Conservation (phyloP, 2,797 vertebrate genomes). For the Sebastes baramenuke region DNA sequence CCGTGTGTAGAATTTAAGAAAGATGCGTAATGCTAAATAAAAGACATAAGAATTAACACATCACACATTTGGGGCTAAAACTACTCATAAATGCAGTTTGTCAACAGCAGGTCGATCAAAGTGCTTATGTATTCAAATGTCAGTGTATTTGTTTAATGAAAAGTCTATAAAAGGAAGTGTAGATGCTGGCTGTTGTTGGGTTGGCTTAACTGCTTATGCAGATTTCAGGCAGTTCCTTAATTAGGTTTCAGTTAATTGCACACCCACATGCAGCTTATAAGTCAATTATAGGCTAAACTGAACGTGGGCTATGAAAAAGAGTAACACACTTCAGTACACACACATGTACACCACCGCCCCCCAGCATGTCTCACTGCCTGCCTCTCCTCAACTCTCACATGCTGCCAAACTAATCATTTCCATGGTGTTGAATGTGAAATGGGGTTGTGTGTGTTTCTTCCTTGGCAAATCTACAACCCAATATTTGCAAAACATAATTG, state of each 20-base stretch:
- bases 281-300: conserved; percentile 63
- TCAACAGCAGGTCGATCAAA: conserved; percentile 16
- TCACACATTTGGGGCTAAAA: not conserved
- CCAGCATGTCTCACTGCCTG: conserved; percentile 9
- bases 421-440: conserved; percentile 20
- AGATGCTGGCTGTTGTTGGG: conserved; percentile 13
- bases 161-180: conserved; percentile 30
- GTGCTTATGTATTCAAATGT: conserved; percentile 8
- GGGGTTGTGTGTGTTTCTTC: not conserved
- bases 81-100: not conserved
- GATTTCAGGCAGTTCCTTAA: conserved; percentile 64
- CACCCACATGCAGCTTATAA: conserved; percentile 66
- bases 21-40: not conserved
- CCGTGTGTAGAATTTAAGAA: not conserved
- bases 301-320: conserved; percentile 46
- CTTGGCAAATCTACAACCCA: not conserved
- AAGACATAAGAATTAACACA: not conserved
- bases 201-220: conserved; percentile 44
- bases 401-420: conserved; percentile 42
- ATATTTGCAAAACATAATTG: not conserved
- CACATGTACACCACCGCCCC: not conserved
- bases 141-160: conserved; percentile 5
- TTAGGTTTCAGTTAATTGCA: conserved; percentile 71
- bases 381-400: not conserved
- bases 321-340: conserved; percentile 10